These are phyloP conservation scores for Sinocyclocheilus anshuiensis DNA, from an alignment of 2,113 vertebrate genomes.

Conservation along the genomic window DNA sequence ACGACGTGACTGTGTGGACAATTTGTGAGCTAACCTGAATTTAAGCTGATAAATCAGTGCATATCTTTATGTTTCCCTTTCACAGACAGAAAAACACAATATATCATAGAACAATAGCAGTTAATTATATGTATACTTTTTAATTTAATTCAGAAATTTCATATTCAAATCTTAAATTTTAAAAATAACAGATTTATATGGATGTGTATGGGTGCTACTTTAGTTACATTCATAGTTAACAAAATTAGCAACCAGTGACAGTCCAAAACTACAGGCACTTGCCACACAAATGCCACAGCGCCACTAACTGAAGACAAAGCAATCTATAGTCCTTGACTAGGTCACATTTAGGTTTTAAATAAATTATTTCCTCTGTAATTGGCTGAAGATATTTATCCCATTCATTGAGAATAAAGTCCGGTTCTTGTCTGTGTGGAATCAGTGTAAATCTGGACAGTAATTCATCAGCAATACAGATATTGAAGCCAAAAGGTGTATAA, in stretches of 20 bases:
- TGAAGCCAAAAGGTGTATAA: not conserved
- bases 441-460: not conserved
- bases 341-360: not conserved
- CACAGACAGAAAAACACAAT: not conserved
- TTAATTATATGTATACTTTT: not conserved
- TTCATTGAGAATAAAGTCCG: not conserved
- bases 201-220: not conserved
- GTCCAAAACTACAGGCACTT: not conserved
- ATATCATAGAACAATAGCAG: not conserved
- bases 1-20: not conserved
- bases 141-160: not conserved
- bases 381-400: not conserved
- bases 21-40: not conserved
- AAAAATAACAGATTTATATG: no score
- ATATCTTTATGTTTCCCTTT: not conserved
- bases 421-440: not conserved
- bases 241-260: not conserved
- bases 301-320: not conserved
- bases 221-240: not conserved
- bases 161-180: no score
- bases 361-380: not conserved
- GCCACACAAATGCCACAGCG: not conserved
- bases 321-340: not conserved
- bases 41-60: not conserved
- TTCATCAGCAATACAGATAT: not conserved